phyloP scores from a whole-genome alignment of 1,140 invertebrate genomes.

The Drosophila watanabei region DNA sequence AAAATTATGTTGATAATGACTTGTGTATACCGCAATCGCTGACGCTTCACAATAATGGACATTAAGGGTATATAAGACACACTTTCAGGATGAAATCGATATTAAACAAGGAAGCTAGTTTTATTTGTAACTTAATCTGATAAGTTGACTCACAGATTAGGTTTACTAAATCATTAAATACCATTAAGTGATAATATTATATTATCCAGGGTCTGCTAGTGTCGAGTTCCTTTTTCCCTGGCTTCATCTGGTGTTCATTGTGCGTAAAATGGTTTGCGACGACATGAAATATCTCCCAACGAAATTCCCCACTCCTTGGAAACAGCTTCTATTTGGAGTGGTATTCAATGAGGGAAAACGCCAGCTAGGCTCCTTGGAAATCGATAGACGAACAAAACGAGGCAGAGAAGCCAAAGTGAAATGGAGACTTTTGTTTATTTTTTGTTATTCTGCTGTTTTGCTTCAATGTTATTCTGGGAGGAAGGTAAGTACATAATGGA shows the following conservation, averaged over 20 bases:
- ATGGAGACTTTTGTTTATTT: conserved; percentile 45
- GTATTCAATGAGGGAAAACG: not conserved
- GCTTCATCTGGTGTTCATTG: not conserved
- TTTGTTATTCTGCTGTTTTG: conserved; percentile 23
- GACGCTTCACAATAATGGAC: not conserved
- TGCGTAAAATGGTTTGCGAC: conserved; percentile 30
- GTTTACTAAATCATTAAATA: not conserved
- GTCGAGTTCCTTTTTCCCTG: conserved; percentile 14
- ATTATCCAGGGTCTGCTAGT: not conserved
- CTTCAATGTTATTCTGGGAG: conserved; percentile 17
- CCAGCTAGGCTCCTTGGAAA: not conserved
- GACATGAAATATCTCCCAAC: conserved; percentile 14
- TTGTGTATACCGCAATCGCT: conserved; percentile 15
- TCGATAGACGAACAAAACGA: conserved; percentile 4
- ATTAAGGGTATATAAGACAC: not conserved
- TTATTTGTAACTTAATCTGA: not conserved
- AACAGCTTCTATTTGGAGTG: conserved; percentile 1
- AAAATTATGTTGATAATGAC: conserved; percentile 55
- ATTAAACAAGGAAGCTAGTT: not conserved
- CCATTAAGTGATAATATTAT: too few relatives aligned
- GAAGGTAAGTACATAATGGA: conserved; percentile 8
- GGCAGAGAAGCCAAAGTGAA: conserved; percentile 10
- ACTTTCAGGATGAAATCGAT: not conserved
- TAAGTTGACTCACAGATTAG: not conserved
- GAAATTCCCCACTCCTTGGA: not conserved